These are phyloP conservation scores for Oscheius sp. DNA, from an alignment of 2,888 invertebrate genomes.

Conservation along the genomic window DNA sequence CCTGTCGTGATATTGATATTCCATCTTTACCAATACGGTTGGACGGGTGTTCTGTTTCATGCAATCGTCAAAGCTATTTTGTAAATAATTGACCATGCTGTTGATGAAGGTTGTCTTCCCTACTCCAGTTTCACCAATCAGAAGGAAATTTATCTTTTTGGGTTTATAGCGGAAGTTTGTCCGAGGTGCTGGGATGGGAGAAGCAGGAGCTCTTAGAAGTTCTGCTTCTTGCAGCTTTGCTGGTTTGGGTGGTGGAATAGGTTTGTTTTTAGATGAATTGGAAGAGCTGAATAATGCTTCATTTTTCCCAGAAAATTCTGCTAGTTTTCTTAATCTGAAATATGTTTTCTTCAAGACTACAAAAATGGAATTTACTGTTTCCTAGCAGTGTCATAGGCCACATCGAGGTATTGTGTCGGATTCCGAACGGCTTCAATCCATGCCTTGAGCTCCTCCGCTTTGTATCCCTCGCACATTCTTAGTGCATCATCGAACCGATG, in stretches of 20 bases:
- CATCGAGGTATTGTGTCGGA: not conserved
- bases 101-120: constrained; percentile 3
- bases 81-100: not conserved
- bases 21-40: not conserved
- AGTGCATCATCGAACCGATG: not conserved
- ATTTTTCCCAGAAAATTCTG: not conserved
- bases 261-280: not conserved
- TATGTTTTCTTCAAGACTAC: not conserved
- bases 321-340: not conserved
- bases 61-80: not conserved
- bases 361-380: not conserved
- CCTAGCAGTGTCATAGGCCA: not conserved
- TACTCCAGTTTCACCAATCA: constrained; percentile 17
- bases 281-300: not conserved
- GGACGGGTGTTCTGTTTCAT: not conserved
- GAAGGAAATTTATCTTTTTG: constrained; percentile 11
- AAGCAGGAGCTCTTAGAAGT: too few relatives aligned
- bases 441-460: not conserved
- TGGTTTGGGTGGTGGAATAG: not conserved
- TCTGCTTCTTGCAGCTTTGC: not conserved
- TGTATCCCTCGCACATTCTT: not conserved
- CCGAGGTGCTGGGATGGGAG: not conserved
- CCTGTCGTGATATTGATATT: not conserved
- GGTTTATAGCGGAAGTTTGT: too few relatives aligned
- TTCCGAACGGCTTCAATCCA: not conserved